These are phyloP conservation scores for Lota lota DNA, from an alignment of 2,113 vertebrate genomes.

Conservation along the genomic window DNA sequence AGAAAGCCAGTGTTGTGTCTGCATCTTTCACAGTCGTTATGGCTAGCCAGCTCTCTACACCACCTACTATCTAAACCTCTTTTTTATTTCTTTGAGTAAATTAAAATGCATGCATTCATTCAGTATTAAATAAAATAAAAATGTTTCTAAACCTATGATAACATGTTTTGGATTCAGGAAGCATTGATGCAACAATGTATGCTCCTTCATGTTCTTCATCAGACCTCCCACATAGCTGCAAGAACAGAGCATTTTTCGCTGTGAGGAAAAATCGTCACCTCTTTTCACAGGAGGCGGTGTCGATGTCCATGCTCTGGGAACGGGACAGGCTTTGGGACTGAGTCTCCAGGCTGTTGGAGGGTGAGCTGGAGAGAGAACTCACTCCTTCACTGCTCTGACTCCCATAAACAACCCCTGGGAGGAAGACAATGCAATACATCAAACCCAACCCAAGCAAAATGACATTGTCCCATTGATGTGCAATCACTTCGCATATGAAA, in stretches of 20 bases:
- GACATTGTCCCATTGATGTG: neutral
- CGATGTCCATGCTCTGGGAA: conserved; percentile 99
- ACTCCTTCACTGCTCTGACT: conserved; percentile 99
- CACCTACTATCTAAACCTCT: neutral
- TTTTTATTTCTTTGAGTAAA: neutral
- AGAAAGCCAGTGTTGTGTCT: neutral
- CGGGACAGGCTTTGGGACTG: conserved; percentile 96
- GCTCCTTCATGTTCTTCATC: neutral
- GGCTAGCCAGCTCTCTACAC: neutral
- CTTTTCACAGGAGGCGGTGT: conserved; percentile 97
- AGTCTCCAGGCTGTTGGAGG: conserved; percentile 97
- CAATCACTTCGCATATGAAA: no score
- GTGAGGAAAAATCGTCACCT: conserved; percentile 72
- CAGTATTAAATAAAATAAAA: no score
- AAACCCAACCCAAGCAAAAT: neutral
- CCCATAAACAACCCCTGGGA: conserved; percentile 88
- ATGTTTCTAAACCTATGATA: no score
- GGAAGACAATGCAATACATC: no score
- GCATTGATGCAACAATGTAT: no score
- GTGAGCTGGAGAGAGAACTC: conserved; percentile 98
- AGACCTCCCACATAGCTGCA: neutral
- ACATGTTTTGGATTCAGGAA: no score
- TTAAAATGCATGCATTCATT: neutral
- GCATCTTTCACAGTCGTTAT: neutral
- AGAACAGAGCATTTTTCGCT: neutral